phyloP scores from a whole-genome alignment of 2,888 invertebrate genomes.

The Yponomeuta malinellus region DNA sequence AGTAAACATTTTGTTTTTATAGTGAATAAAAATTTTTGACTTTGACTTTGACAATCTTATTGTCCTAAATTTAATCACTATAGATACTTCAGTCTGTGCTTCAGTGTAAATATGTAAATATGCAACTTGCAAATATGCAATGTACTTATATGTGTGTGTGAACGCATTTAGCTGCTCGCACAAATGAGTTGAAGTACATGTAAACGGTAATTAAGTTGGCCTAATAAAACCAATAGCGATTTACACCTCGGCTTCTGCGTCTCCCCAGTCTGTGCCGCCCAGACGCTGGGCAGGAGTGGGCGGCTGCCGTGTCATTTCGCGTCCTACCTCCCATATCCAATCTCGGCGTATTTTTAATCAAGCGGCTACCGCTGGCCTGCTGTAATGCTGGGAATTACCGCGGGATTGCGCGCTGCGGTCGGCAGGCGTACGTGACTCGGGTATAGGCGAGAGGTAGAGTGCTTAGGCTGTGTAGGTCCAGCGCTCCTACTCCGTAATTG shows the following conservation, averaged over 20 bases:
- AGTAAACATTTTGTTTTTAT: too few relatives aligned
- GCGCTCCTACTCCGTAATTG: background rate
- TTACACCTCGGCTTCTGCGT: background rate
- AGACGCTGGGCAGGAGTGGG: background rate
- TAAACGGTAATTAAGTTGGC: too few relatives aligned
- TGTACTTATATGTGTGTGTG: too few relatives aligned
- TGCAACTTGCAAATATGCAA: too few relatives aligned
- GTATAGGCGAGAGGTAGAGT: background rate
- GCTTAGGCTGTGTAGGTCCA: background rate
- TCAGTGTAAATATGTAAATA: too few relatives aligned
- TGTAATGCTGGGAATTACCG: constrained; percentile 70
- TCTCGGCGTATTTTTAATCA: constrained; percentile 64
- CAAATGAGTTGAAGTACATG: too few relatives aligned
- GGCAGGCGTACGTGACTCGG: constrained; percentile 13
- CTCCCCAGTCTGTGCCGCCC: constrained; percentile 4
- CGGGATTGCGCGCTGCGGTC: constrained; percentile 24
- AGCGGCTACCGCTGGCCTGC: constrained; percentile 49
- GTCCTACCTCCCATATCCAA: constrained; percentile 31
- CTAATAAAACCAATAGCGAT: too few relatives aligned
- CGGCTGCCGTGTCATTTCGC: constrained; percentile 12
- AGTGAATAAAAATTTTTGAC: too few relatives aligned
- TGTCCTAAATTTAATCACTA: too few relatives aligned
- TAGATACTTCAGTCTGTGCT: too few relatives aligned
- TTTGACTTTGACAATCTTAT: too few relatives aligned
- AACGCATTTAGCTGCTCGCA: too few relatives aligned